These are phyloP conservation scores for Graphium colonna DNA, from an alignment of 2,888 invertebrate genomes.

Conservation along the genomic window DNA sequence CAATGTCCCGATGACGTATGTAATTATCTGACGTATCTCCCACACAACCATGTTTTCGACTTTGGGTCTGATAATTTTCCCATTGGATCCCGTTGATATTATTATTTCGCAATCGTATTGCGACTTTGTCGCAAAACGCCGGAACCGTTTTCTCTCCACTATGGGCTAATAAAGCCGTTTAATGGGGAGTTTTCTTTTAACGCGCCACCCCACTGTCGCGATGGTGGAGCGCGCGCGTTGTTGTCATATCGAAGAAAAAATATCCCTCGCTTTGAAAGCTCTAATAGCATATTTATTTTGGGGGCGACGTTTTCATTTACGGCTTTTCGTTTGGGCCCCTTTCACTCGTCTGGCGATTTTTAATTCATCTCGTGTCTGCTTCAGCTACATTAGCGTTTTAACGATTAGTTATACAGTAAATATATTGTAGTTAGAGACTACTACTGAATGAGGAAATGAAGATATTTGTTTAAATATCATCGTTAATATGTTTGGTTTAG, in stretches of 20 bases:
- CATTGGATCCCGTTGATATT: too few species aligned
- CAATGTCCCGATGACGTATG: too few species aligned
- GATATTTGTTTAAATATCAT: too few species aligned
- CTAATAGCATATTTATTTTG: conserved; percentile 3
- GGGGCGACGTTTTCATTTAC: neutral
- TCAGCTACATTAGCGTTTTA: neutral
- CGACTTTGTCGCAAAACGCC: too few species aligned
- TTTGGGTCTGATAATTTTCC: too few species aligned
- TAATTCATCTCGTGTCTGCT: neutral
- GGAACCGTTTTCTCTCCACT: conserved; percentile 21
- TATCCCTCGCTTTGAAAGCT: conserved; percentile 5
- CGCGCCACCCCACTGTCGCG: conserved; percentile 22
- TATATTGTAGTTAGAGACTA: too few species aligned
- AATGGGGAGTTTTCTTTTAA: conserved; percentile 50
- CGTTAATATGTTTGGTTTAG: too few species aligned
- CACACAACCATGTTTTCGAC: too few species aligned
- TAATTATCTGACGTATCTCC: too few species aligned
- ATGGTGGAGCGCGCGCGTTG: conserved; percentile 25
- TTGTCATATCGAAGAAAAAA: conserved; percentile 19
- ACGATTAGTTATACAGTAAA: too few species aligned
- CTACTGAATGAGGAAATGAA: too few species aligned
- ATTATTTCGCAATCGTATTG: too few species aligned
- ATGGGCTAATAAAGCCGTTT: conserved; percentile 50
- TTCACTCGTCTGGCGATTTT: neutral
- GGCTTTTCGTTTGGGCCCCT: neutral